Percentiles rank a stretch among this genome's conserved stretches.
phyloP scores from a whole-genome alignment of 2,113 vertebrate species.

The Strix uralensis region DNA sequence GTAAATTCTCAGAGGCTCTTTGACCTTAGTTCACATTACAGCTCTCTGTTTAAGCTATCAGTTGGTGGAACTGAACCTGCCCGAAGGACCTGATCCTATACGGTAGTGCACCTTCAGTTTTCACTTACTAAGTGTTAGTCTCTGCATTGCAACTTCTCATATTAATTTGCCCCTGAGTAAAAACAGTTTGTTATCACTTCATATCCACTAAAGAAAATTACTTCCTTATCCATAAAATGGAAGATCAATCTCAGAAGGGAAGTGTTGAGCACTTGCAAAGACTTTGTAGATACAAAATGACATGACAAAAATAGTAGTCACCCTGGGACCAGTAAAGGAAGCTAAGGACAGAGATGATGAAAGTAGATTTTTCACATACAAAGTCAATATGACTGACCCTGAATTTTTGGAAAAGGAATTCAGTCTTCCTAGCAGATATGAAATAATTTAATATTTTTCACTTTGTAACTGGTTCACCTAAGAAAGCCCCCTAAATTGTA shows the following conservation, averaged over 20 bases:
- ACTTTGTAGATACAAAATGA: background rate
- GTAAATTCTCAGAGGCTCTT: background rate
- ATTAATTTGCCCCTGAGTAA: background rate
- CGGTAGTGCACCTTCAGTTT: background rate
- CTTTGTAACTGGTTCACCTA: background rate
- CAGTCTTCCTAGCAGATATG: background rate
- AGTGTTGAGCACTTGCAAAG: background rate
- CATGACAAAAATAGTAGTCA: background rate
- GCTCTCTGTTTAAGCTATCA: background rate
- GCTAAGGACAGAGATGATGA: background rate
- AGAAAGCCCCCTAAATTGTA: background rate
- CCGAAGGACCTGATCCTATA: background rate
- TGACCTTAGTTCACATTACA: background rate
- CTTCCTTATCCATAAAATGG: conserved; percentile 17
- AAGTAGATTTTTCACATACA: background rate
- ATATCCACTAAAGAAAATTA: background rate
- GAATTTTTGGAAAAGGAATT: conserved; percentile 1
- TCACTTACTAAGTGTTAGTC: background rate
- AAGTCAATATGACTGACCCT: background rate
- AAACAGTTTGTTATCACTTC: conserved; percentile 9
- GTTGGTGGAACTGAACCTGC: background rate
- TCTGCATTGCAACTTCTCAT: background rate
- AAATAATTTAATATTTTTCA: background rate
- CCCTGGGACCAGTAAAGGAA: background rate
- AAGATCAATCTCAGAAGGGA: conserved; percentile 8